Evolutionary conservation across 2,797 vertebrate genomes (phyloP).

Genomic region (Heterohyrax brucei): DNA sequence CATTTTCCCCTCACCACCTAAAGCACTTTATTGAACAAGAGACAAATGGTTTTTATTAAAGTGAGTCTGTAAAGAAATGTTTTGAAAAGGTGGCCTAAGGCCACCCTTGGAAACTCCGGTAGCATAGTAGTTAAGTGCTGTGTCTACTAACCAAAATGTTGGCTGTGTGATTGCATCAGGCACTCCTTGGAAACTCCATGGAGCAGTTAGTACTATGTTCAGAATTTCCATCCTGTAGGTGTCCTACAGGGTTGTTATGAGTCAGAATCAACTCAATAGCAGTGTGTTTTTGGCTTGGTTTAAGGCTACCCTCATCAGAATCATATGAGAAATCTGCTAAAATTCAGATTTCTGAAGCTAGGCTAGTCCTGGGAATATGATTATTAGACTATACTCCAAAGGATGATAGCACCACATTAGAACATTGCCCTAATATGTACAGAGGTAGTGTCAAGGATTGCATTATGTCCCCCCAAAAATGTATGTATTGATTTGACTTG

Average conservation of each 20-base stretch:
- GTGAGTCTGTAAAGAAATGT: background rate
- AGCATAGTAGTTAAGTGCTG: no score
- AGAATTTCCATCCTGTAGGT: no score
- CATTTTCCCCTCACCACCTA: background rate
- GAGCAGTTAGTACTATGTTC: no score
- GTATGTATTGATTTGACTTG: no score
- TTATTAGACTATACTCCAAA: background rate
- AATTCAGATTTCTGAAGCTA: background rate
- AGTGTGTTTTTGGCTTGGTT: no score
- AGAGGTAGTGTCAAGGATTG: background rate
- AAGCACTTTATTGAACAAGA: conserved; percentile 45
- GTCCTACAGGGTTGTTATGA: no score
- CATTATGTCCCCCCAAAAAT: no score
- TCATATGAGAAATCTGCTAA: background rate
- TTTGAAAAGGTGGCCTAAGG: conserved; percentile 24
- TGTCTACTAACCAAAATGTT: no score
- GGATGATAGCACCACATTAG: background rate
- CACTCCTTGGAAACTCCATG: no score
- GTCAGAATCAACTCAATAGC: no score
- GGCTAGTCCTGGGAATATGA: background rate
- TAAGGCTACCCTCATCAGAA: background rate
- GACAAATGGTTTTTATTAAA: background rate
- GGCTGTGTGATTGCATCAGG: no score
- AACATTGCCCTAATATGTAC: background rate
- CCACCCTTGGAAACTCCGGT: no score